These are phyloP conservation scores for Venusia cambrica DNA, from an alignment of 2,888 invertebrate species.

Conservation along the genomic window DNA sequence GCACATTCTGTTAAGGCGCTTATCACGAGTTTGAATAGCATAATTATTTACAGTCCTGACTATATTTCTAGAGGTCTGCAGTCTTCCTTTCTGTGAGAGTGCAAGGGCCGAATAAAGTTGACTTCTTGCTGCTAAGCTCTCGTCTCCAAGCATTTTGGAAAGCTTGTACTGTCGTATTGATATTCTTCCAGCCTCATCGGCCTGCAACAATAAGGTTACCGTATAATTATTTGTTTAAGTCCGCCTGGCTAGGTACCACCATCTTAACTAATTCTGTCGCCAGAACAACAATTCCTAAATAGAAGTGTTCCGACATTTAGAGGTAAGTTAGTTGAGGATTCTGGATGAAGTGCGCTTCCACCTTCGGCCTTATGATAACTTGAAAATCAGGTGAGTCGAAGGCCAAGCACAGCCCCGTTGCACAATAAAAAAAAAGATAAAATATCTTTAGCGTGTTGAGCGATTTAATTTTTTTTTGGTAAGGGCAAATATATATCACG, in stretches of 20 bases:
- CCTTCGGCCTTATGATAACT: no score
- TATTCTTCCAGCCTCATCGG: constrained; percentile 93
- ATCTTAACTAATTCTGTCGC: no score
- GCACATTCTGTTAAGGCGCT: constrained; percentile 89
- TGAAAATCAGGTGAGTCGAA: no score
- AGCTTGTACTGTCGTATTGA: constrained; percentile 91
- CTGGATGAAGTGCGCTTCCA: no score
- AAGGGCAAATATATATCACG: no score
- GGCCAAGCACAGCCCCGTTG: no score
- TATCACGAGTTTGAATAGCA: constrained; percentile 77
- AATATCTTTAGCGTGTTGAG: no score
- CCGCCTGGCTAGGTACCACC: no score
- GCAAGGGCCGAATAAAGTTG: constrained; percentile 93
- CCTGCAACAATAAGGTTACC: constrained; percentile 80
- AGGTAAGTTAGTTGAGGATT: no score
- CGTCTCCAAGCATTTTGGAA: constrained; percentile 91
- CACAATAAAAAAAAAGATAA: no score
- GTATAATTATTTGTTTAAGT: no score
- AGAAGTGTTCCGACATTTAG: neutral
- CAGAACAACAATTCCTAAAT: neutral
- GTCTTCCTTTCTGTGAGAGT: constrained; percentile 89
- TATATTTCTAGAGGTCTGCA: constrained; percentile 83
- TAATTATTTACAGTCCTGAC: constrained; percentile 68
- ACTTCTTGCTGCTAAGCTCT: constrained; percentile 89
- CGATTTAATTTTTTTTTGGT: no score